A percentile compares a stretch with the other conserved stretches of the same genome.
Conservation (phyloP, 1,140 invertebrate genomes). For the Apocrypta bakeri region DNA sequence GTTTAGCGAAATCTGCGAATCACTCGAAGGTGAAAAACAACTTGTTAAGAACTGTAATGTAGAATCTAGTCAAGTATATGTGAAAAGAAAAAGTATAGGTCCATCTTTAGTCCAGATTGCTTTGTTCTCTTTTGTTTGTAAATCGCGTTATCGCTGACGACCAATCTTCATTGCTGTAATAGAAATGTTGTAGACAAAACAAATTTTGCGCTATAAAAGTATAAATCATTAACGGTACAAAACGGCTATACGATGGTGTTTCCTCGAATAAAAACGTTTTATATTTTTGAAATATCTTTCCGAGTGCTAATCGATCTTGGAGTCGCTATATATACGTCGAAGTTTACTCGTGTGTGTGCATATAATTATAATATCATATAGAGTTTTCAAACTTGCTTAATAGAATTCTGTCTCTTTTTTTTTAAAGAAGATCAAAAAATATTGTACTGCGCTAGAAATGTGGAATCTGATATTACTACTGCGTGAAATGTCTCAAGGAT, state of each 20-base stretch:
- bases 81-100: background rate
- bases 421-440: background rate
- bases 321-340: background rate
- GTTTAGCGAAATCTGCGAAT: constrained; percentile 19
- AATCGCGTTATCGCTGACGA: constrained; percentile 11
- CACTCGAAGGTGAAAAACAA: background rate
- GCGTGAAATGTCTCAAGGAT: constrained; percentile 11
- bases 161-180: background rate
- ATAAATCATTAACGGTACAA: background rate
- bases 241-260: background rate
- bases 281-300: background rate
- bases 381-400: background rate
- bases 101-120: background rate
- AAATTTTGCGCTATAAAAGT: background rate
- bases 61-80: constrained; percentile 24
- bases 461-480: background rate
- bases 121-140: background rate
- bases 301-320: background rate
- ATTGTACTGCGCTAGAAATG: background rate
- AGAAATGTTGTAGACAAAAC: background rate
- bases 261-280: background rate
- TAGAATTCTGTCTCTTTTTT: background rate
- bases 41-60: background rate
- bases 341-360: background rate
- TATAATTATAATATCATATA: background rate